Conservation (phyloP, 1,140 invertebrate species). For the Tigriopus japonicus region DNA sequence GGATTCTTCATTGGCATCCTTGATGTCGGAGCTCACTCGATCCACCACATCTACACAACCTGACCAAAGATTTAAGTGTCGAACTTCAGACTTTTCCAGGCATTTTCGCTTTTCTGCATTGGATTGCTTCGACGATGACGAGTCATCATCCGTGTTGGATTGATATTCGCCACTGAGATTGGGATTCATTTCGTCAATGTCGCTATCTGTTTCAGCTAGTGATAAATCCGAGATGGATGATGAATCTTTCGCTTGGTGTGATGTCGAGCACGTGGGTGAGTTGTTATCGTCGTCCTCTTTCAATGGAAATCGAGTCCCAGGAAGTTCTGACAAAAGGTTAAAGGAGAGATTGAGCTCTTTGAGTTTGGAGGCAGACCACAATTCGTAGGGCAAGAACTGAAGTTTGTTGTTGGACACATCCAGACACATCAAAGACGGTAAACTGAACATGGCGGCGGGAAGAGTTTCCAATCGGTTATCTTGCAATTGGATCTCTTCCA, state of each 20-base stretch:
- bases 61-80: conserved; percentile 51
- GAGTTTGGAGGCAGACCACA: conserved; percentile 76
- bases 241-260: neutral
- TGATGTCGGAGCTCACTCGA: conserved; percentile 28
- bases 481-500: conserved; percentile 75
- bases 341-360: conserved; percentile 76
- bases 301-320: conserved; percentile 23
- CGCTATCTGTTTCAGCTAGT: neutral
- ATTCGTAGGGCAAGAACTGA: conserved; percentile 53
- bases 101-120: neutral
- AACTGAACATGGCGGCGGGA: conserved; percentile 52
- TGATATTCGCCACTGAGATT: neutral
- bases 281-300: conserved; percentile 16
- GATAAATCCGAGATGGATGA: conserved; percentile 1
- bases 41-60: conserved; percentile 45
- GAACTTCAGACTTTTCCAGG: conserved; percentile 27
- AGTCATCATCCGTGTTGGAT: neutral
- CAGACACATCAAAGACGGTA: conserved; percentile 56
- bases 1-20: conserved; percentile 23
- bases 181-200: neutral
- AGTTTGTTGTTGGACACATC: conserved; percentile 88
- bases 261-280: neutral
- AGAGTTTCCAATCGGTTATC: conserved; percentile 65
- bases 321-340: conserved; percentile 68
- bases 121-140: neutral